Percentiles rank a stretch among this genome's conserved stretches.
Conservation (phyloP, 2,113 vertebrate species). For the Onychostoma macrolepis region DNA sequence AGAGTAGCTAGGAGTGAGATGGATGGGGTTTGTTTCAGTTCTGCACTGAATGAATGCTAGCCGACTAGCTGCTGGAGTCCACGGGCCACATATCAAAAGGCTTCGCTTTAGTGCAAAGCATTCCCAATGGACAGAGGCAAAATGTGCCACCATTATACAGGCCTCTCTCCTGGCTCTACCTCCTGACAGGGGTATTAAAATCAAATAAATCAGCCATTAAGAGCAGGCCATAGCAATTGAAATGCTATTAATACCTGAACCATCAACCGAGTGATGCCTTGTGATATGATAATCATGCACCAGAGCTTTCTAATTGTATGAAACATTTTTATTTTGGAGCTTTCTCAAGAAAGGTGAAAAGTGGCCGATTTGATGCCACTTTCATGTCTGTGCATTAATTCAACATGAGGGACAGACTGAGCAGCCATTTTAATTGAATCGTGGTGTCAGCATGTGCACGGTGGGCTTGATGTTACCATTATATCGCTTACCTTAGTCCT, state of each 20-base stretch:
- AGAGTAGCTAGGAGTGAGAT: constrained; percentile 26
- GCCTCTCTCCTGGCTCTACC: constrained; percentile 68
- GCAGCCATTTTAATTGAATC: constrained; percentile 48
- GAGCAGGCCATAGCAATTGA: constrained; percentile 75
- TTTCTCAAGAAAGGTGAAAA: constrained; percentile 62
- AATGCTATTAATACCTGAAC: constrained; percentile 76
- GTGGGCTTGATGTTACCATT: constrained; percentile 43
- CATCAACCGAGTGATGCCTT: constrained; percentile 64
- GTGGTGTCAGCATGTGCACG: constrained; percentile 6
- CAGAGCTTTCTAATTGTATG: constrained; percentile 70
- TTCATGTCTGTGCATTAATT: constrained; percentile 43
- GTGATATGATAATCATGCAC: constrained; percentile 61
- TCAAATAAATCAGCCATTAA: constrained; percentile 84
- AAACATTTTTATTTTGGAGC: constrained; percentile 67
- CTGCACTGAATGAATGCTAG: constrained; percentile 54
- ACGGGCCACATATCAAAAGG: constrained; percentile 69
- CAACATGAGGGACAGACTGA: not conserved
- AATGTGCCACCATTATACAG: constrained; percentile 72
- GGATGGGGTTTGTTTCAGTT: constrained; percentile 42
- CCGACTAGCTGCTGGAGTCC: constrained; percentile 53
- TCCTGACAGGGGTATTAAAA: constrained; percentile 82
- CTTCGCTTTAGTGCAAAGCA: constrained; percentile 70
- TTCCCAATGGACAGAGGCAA: constrained; percentile 64
- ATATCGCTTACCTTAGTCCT: constrained; percentile 44
- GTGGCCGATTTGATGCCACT: constrained; percentile 32